Base-by-base conservation (phyloP, 2,113 vertebrate species). In the Machaerirhynchus nigripectus region DNA sequence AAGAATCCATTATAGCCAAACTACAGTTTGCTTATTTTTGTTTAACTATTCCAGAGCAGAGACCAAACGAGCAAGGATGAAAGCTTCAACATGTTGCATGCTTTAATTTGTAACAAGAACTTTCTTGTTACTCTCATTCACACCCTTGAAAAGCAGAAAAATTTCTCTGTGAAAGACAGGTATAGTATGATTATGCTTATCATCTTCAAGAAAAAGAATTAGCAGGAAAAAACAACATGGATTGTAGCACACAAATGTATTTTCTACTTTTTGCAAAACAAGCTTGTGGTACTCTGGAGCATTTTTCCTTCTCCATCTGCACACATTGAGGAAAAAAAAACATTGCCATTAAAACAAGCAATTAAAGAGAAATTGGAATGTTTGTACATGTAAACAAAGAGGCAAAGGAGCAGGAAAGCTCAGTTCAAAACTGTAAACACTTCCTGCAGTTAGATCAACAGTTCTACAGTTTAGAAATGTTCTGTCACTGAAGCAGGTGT, bases 131-230 rank as follows among this genome's bases (percentile, higher is more conserved):
- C 97, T 60, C 96, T 98, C 90, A 98, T 98, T 96, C 98, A 98
- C 82, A 98, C 97, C 68, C 97, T 98, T 78, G 98, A 98, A 97
- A 98, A 98, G 88, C 98, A 98, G 97, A 98, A 98, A 94, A 98
- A 97, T 94, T 98, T 98, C 96, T 97, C 98, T 39, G 97, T 98
- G 84, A 98, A 98, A 93, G 98, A 98, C 96, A 98, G 98, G 98
- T 98, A 98, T 90, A 83, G 87, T 96, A 96, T 90, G 55, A 82
- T 95, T 93, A 85, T 55, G 81, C 68, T 95, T 96, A 89, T 93
- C 40, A 82, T 68, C 68, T 96, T 95, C 92, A 95, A 94, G 86
- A 68, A 60, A 84, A 95, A 90, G 83, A 93, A 89, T 64, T 93
- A 86, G 33, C 73, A 75, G 40, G 70, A 63, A 78, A 89, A 95